phyloP scores from a whole-genome alignment of 2,888 invertebrate genomes.

The Alsophila aescularia region DNA sequence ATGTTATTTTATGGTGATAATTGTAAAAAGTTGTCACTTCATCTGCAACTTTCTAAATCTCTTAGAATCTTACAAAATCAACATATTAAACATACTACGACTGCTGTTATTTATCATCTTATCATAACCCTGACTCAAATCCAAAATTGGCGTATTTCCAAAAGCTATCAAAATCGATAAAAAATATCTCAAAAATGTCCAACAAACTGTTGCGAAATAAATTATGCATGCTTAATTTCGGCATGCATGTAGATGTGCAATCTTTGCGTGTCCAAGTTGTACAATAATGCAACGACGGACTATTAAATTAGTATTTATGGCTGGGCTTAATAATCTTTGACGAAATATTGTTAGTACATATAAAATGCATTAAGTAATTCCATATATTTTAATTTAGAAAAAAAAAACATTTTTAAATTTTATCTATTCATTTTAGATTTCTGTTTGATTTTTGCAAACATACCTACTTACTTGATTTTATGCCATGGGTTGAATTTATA shows the following conservation, averaged over 20 bases:
- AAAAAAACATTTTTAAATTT: too few species aligned
- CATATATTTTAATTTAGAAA: too few species aligned
- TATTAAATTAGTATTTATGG: conserved; percentile 14
- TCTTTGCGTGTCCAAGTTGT: conserved; percentile 26
- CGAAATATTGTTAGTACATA: neutral
- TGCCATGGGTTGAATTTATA: too few species aligned
- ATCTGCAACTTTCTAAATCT: too few species aligned
- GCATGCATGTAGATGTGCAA: conserved; percentile 36
- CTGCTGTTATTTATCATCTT: neutral
- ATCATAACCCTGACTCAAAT: conserved; percentile 16
- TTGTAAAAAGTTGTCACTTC: too few species aligned
- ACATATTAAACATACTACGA: too few species aligned
- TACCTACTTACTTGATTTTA: too few species aligned
- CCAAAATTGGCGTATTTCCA: neutral
- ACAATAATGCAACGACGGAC: conserved; percentile 30
- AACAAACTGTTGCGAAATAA: conserved; percentile 15
- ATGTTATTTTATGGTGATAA: too few species aligned
- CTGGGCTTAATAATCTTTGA: neutral
- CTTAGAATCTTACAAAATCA: too few species aligned
- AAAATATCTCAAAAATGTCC: conserved; percentile 19
- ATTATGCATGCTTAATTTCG: conserved; percentile 21
- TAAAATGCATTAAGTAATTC: too few species aligned
- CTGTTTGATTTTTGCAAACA: too few species aligned
- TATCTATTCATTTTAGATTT: too few species aligned
- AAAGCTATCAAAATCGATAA: conserved; percentile 5